Percentiles rank a stretch among this genome's conserved stretches.
Conservation (phyloP, 2,797 vertebrate species). For the Mus spretus region DNA sequence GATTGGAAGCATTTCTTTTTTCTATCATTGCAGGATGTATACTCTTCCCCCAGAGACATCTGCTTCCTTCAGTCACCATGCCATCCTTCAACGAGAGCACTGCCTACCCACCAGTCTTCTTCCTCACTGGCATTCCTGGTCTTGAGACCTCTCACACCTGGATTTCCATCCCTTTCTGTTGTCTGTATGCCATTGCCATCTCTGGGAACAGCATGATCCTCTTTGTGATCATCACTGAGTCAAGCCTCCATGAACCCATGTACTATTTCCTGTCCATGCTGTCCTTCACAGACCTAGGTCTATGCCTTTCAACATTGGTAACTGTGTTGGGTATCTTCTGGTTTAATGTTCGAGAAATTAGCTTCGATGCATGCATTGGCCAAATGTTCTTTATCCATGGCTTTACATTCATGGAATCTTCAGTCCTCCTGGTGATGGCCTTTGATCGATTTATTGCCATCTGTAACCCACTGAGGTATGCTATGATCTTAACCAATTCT, state of each 20-base stretch:
- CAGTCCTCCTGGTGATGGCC: conserved; percentile 69
- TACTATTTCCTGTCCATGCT: conserved; percentile 88
- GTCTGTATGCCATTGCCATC: neutral
- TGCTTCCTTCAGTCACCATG: neutral
- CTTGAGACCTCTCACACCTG: neutral
- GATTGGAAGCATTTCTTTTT: neutral
- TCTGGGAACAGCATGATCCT: conserved; percentile 87
- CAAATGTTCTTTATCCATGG: conserved; percentile 89
- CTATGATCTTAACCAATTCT: conserved; percentile 78
- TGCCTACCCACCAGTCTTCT: neutral
- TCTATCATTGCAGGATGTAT: neutral
- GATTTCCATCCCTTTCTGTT: conserved; percentile 28
- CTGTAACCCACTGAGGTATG: conserved; percentile 84
- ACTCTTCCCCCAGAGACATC: neutral
- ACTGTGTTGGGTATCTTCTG: conserved; percentile 82
- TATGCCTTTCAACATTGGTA: conserved; percentile 78
- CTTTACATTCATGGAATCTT: conserved; percentile 51
- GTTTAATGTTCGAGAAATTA: conserved; percentile 69
- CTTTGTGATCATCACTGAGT: conserved; percentile 82
- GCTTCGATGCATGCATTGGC: conserved; percentile 84
- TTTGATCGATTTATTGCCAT: conserved; percentile 85
- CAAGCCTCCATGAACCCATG: conserved; percentile 85
- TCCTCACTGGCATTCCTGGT: conserved; percentile 23
- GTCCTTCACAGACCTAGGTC: conserved; percentile 83
- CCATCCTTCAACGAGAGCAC: neutral